Base-by-base conservation (phyloP, 2,888 invertebrate species). In the Cylloceria caligata region DNA sequence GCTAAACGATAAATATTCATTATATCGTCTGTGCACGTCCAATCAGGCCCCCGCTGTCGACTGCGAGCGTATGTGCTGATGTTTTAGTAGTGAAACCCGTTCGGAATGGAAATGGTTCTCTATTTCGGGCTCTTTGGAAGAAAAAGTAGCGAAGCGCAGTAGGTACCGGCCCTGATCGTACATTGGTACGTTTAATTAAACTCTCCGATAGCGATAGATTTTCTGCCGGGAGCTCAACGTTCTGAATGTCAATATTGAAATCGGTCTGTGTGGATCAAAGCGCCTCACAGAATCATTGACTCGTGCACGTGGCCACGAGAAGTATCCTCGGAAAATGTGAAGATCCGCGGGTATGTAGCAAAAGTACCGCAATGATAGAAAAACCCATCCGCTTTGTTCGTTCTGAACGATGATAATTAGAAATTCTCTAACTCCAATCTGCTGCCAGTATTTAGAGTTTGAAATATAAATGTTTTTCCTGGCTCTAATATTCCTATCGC, bases 141-240 rank as follows among this genome's bases (percentile, higher is more conserved):
- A 72, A 73, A 62, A 57, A 80, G 30, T 42, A 71, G 13, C 65
- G 57, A 76, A 45, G 55, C 45, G 68, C 68, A 64, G 49, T 57
- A 47, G 65, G 74, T 49, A 34, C 57, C 39, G 36, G 76, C 42
- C 36, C 60, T 76, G 72, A 78, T 78, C 84, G 82, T 84, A 84
- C 81, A 84, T 84, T 83, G 82, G 79, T 74, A 68, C 79, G 83
- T 85, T 85, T 83, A 85, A 84, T 84, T 84, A 84, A 85, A 84
- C 76, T 80, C 74, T 52, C 39, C 42, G 73, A 36, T 65, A 9
- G 76, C 64, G 72, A 83, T 30, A 67, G 52, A 52, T 81, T 77
- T 60, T 34, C 57, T 60, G 39, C 42, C 16, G 47, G 39, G 47
- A 71, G 19, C 49, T 62, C 55, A 75, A 45, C 64, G 52, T 65